Evolutionary conservation across 2,888 invertebrate species (phyloP).

Genomic region (Gari tellinella): DNA sequence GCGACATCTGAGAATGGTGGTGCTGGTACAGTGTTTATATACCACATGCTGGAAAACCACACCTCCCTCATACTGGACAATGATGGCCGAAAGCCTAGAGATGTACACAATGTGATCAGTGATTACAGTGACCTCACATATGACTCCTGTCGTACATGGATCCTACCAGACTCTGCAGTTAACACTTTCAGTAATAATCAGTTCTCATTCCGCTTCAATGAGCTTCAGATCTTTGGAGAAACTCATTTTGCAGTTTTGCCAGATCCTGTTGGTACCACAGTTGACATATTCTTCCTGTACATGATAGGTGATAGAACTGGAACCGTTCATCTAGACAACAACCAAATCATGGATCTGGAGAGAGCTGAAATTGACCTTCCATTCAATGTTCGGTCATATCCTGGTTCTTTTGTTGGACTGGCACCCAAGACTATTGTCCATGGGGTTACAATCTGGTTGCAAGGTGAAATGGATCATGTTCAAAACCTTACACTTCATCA

Average conservation of each 20-base stretch:
- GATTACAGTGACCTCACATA: conserved; percentile 61
- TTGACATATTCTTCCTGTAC: conserved; percentile 70
- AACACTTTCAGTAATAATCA: conserved; percentile 61
- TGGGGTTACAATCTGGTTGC: conserved; percentile 73
- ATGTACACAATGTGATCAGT: conserved; percentile 58
- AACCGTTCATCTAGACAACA: conserved; percentile 72
- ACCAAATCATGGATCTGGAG: conserved; percentile 68
- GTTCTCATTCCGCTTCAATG: conserved; percentile 67
- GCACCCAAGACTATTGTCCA: conserved; percentile 72
- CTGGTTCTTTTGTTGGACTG: conserved; percentile 65
- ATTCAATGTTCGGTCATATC: conserved; percentile 70
- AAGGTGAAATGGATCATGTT: conserved; percentile 70
- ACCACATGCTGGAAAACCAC: conserved; percentile 68
- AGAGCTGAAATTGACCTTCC: conserved; percentile 71
- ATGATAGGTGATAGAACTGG: conserved; percentile 78
- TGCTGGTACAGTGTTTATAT: conserved; percentile 70
- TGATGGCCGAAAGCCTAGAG: conserved; percentile 57
- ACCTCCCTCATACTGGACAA: conserved; percentile 71
- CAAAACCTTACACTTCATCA: conserved; percentile 71
- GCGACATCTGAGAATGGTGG: conserved; percentile 68
- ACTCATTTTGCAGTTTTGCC: conserved; percentile 70
- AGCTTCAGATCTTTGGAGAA: conserved; percentile 70
- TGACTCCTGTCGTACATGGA: conserved; percentile 73
- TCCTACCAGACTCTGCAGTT: conserved; percentile 65
- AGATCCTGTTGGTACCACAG: conserved; percentile 48